These are phyloP conservation scores for Piprites chloris DNA, from an alignment of 2,113 vertebrate species.

Conservation along the genomic window DNA sequence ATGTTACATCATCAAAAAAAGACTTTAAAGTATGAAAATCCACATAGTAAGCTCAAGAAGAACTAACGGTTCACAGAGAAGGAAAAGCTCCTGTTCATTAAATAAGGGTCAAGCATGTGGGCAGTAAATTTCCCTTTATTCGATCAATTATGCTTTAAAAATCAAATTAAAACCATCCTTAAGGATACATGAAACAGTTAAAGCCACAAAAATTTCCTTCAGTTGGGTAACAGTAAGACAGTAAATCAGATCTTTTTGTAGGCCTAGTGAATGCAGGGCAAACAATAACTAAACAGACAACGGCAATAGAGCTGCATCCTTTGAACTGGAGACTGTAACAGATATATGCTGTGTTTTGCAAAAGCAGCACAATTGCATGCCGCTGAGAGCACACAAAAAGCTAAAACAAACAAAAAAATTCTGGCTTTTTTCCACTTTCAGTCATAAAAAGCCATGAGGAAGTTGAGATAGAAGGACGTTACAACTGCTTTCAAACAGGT, in stretches of 20 bases:
- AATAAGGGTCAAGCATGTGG: background rate
- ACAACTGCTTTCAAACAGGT: background rate
- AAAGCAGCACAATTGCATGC: background rate
- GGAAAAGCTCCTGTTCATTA: background rate
- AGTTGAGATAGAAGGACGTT: background rate
- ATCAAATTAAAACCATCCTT: conserved; percentile 29
- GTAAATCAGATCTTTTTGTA: conserved; percentile 36
- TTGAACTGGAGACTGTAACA: background rate
- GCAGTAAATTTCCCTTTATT: conserved; percentile 13
- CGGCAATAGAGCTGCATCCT: background rate
- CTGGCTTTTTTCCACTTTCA: background rate
- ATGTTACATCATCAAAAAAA: background rate
- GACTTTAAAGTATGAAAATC: background rate
- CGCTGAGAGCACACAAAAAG: background rate
- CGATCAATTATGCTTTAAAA: conserved; percentile 32
- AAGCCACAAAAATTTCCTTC: conserved; percentile 7
- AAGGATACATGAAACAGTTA: conserved; percentile 9
- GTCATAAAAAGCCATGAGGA: background rate
- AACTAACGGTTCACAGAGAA: background rate
- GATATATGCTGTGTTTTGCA: background rate
- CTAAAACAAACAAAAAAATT: background rate
- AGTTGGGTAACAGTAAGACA: conserved; percentile 16
- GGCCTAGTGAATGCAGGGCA: background rate
- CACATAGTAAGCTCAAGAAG: background rate
- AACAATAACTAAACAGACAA: conserved; percentile 2